Evolutionary conservation across 1,140 invertebrate genomes (phyloP), one percentile per base, ranked within the genome.

Genomic region (Euura lappo): DNA sequence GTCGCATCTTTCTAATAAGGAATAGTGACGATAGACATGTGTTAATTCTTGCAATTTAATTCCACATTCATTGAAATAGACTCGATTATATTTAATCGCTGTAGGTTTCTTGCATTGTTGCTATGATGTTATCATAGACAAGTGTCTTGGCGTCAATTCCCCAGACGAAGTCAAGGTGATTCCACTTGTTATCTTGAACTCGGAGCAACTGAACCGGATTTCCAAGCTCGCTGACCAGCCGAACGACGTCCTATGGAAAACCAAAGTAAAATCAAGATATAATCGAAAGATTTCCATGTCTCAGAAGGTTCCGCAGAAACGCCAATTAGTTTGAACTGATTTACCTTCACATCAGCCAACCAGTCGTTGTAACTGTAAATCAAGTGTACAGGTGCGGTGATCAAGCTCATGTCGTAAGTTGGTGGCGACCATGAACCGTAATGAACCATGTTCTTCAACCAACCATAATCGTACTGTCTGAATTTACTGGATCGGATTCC

Each of bases 161-260:
- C 87, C 91, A 93, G 7, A 93, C 81, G 76, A 91, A 93, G 75
- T 94, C 92, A 72, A 93, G 79, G 77, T 93, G 92, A 78, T 92
- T 92, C 72, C 92, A 94, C 71, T 87, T 84, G 0, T 87, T 76
- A 68, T 89, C 74, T 0, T 89, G 86, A 2, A 93, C 89, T 78
- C 88, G 80, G 74, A 89, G 91, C 81, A 89, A 90, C n/a, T 89
- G 89, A 28, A 79, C 68, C 11, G 77, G 6, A 60, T 82, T 8
- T 75, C 42, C 3, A 79, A 89, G 69, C 43, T 71, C 80, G 4
- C 83, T 77, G 60, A 77, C 75, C 6, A 89, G 75, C 11, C 76
- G 75, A 60, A 72, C 74, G 0, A 89, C 84, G 71, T 89, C 69
- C 69, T 70, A 4, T 60, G 28, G 28, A 28, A 60, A 2, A 71